A percentile compares a stretch with the other conserved stretches of the same genome.
These are phyloP conservation scores for Pocillopora verrucosa DNA, from an alignment of 64 coral and sea anemone species.

Conservation along the genomic window DNA sequence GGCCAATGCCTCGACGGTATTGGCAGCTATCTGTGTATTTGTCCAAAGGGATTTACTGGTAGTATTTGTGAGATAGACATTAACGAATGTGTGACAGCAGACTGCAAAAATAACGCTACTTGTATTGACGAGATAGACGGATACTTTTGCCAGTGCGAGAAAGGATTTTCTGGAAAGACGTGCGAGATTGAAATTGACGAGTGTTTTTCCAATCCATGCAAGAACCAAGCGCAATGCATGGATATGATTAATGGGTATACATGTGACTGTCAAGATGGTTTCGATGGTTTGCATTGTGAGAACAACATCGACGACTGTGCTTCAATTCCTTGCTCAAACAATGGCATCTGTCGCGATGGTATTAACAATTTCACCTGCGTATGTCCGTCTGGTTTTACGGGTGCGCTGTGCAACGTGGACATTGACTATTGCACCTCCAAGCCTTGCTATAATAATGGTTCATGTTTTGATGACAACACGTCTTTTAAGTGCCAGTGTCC, in stretches of 20 bases:
- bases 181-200: constrained; percentile 25
- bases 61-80: constrained; percentile 58
- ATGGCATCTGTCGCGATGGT: not conserved
- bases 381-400: constrained; percentile 25
- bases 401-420: constrained; percentile 30
- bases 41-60: constrained; percentile 48
- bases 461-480: constrained; percentile 21
- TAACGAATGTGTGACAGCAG: constrained; percentile 28
- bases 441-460: constrained; percentile 51
- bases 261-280: constrained; percentile 37
- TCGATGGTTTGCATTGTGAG: constrained; percentile 30
- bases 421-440: constrained; percentile 40
- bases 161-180: constrained; percentile 1
- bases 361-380: constrained; percentile 29
- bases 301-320: constrained; percentile 61
- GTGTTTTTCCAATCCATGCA: constrained; percentile 35
- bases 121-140: constrained; percentile 27
- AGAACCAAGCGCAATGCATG: constrained; percentile 18
- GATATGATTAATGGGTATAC: constrained; percentile 8
- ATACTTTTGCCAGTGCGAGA: not conserved
- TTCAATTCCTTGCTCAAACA: constrained; percentile 30
- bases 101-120: constrained; percentile 40
- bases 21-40: constrained; percentile 22
- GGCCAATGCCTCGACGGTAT: constrained; percentile 34
- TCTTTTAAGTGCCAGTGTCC: constrained; percentile 30